Base-by-base conservation (phyloP, 2,888 invertebrate genomes). In the Leucophora obtusa region DNA sequence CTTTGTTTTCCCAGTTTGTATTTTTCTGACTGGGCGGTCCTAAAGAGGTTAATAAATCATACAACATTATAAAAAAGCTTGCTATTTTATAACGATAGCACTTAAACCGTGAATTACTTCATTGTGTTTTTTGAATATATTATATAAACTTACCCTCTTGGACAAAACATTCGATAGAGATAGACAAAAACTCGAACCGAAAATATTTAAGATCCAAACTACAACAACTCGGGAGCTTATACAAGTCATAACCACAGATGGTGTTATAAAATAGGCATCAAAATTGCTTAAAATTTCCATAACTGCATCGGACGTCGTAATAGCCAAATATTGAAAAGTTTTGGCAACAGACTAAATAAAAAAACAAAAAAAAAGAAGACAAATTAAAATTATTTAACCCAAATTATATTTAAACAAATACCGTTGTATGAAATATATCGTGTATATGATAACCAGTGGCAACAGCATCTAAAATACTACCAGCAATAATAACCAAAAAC, bases 191-290 rank as follows among this genome's bases (percentile, higher is more conserved):
- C 85, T 83, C 14, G 85, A 82, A n/a, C 89, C 90, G 51, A 89
- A 85, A 6, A 92, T 83, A 79, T 93, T 92, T n/a, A 92, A 71
- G 10, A 91, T 24, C 87, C 92, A 91, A 33, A 92, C 86, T 0
- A 92, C 72, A 2, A 89, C 88, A 53, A 92, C 89, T 24, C 92
- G 90, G 0, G 91, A 91, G 83, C 91, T 92, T 2, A 92, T 63
- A 11, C 91, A 86, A 3, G 90, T 90, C 90, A 92, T 91, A 9
- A 91, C 82, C 86, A 92, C 90, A 0, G 92, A 85, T 0, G 91
- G 89, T 10, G 87, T 86, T 3, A 86, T 71, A 17, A 88, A 89
- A 60, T 88, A 87, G 3, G 85, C 83, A 21, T 87, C 87, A 69
- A 85, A 88, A 1, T 77, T 83, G 6, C 85, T 76, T 33, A 89